Evolutionary conservation across 2,113 vertebrate species (phyloP).

Genomic region (Odontophorus gujanensis): DNA sequence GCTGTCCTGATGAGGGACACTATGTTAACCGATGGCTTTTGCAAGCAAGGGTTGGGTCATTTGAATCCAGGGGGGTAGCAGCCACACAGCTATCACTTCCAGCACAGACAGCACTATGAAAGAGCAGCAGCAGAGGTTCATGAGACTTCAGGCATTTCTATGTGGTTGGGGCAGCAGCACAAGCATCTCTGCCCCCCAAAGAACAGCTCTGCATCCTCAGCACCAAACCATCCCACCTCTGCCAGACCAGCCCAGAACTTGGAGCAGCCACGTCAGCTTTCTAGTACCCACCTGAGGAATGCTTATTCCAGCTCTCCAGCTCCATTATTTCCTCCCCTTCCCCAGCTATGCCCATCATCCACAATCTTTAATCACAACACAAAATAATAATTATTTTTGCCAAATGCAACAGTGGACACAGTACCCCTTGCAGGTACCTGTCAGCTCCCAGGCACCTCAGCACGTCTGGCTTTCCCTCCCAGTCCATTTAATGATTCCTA

Average conservation of each 20-base stretch:
- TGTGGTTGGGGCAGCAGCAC: not conserved
- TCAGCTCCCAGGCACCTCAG: not conserved
- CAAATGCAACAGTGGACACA: accelerated
- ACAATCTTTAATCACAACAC: not conserved
- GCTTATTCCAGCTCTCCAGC: not conserved
- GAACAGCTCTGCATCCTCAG: not conserved
- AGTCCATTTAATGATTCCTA: not conserved
- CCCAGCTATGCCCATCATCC: not conserved
- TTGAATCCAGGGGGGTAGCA: not conserved
- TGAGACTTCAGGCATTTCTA: not conserved
- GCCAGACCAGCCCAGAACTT: not conserved
- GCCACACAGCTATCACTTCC: not conserved
- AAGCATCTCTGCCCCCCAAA: not conserved
- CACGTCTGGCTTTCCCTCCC: not conserved
- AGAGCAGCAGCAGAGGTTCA: not conserved
- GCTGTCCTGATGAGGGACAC: constrained; percentile 7
- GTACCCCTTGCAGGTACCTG: not conserved
- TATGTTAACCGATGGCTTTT: constrained; percentile 11
- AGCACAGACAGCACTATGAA: not conserved
- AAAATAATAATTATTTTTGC: not conserved
- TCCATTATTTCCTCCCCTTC: not conserved
- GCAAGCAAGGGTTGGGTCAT: not conserved
- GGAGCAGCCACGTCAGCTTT: too few relatives aligned
- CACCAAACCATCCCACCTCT: not conserved
- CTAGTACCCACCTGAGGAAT: not conserved